These are phyloP conservation scores for Mylabris sibirica DNA, from an alignment of 2,888 invertebrate species.

Conservation along the genomic window DNA sequence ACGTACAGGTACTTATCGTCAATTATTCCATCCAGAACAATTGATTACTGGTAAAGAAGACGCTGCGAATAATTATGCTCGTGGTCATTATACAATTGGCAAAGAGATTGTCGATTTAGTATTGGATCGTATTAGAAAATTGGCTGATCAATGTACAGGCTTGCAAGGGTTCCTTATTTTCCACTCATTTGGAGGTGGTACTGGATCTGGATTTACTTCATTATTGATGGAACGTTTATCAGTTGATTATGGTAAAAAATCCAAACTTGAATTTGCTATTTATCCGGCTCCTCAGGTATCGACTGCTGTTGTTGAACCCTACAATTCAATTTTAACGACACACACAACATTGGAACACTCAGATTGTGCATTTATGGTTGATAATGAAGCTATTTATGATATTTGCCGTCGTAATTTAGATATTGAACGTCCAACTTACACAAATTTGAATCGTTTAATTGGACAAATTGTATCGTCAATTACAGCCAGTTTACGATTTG, in stretches of 20 bases:
- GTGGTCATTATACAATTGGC: conserved; percentile 94
- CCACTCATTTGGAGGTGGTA: conserved; percentile 91
- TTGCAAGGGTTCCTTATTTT: conserved; percentile 89
- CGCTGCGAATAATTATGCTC: conserved; percentile 92
- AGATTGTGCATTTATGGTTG: conserved; percentile 91
- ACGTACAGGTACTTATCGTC: conserved; percentile 82
- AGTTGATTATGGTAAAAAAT: conserved; percentile 93
- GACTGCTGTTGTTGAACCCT: conserved; percentile 85
- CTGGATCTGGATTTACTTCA: conserved; percentile 92
- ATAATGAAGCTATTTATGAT: conserved; percentile 88
- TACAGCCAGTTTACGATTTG: conserved; percentile 90
- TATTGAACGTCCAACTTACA: no score
- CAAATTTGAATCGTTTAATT: conserved; percentile 29
- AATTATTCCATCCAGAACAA: conserved; percentile 90
- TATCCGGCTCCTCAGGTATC: conserved; percentile 94
- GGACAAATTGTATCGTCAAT: conserved; percentile 82
- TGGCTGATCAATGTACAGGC: conserved; percentile 88
- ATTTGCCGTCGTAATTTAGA: conserved; percentile 60
- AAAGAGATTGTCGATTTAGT: conserved; percentile 88
- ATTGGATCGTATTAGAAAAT: conserved; percentile 69
- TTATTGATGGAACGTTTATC: conserved; percentile 91
- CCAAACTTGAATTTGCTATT: conserved; percentile 91
- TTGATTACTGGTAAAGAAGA: conserved; percentile 92
- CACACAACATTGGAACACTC: conserved; percentile 89
- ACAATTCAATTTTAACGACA: conserved; percentile 92